Evolutionary conservation across 2,797 vertebrate genomes (phyloP), one percentile per base, ranked within the genome.

Genomic region (Harpagifer antarcticus): DNA sequence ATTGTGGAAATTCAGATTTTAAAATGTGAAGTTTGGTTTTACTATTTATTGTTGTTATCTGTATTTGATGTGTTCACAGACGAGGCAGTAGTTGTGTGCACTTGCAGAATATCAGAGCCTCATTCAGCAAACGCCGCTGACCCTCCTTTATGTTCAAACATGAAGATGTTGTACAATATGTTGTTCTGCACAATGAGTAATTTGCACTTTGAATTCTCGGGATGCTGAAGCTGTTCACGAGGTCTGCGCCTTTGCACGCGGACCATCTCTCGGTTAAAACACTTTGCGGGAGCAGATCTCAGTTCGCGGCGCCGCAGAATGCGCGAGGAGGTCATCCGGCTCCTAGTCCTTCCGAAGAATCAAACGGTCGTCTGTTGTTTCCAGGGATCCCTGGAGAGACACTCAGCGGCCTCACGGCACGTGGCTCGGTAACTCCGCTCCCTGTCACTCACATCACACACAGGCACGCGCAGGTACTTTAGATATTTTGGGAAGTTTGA

Each of bases 301-400:
- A 11, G 61, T 62, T 68, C 33, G 10, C 43, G 52, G 37, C 33
- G 12, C 33, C 53, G 33, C 33, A 17, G 43, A 16, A 19, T 60
- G 50, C 55, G 16, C 70, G 78, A 56, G 49, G 43, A 55, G 33
- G 4, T 59, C 20, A 27, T 55, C 44, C 57, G 74, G 58, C 61
- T 73, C 37, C 49, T 7, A 27, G 61, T 72, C 66, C 43, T 56
- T 77, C 16, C 61, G 55, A 59, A 78, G 82, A 90, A 79, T 83
- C 69, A 84, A 79, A 78, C 10, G 45, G 44, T 75, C 17, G 72
- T 81, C 33, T 88, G 62, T 76, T 79, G 90, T 83, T 79, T 68
- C 63, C 85, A 90, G 89, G 82, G 68, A 83, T 85, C 69, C 77
- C 81, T 72, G 78, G 84, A 87, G 82, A 88, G 80, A 86, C 81